A percentile compares a stretch with the other conserved stretches of the same genome.
These are phyloP conservation scores for Pinctada fucata DNA, from an alignment of 2,888 invertebrate species.

Conservation along the genomic window DNA sequence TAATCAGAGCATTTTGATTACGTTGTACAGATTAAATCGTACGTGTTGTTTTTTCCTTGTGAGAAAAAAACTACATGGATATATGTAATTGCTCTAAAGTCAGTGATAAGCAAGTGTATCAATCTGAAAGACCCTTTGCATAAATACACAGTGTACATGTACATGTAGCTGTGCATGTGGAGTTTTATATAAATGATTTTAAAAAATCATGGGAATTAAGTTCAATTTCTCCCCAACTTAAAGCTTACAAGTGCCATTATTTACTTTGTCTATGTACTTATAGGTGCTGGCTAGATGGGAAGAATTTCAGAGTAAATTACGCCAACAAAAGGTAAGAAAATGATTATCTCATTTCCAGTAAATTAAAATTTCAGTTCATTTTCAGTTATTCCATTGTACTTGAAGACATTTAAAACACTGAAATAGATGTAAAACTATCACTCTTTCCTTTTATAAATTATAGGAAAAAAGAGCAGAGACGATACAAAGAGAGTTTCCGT, in stretches of 20 bases:
- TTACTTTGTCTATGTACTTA: constrained; percentile 1
- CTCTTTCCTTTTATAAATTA: too few relatives aligned
- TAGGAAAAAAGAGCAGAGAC: constrained; percentile 64
- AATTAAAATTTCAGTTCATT: background rate
- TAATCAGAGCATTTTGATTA: background rate
- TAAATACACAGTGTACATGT: too few relatives aligned
- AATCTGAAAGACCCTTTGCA: too few relatives aligned
- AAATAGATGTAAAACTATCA: too few relatives aligned
- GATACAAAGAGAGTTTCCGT: constrained; percentile 88
- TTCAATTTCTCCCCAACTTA: too few relatives aligned
- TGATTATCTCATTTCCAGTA: background rate
- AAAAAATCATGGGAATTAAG: too few relatives aligned
- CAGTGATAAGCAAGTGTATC: too few relatives aligned
- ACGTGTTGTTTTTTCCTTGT: background rate
- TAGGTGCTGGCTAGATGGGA: constrained; percentile 92
- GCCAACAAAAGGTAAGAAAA: constrained; percentile 74
- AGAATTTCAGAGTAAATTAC: constrained; percentile 84
- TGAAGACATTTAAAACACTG: too few relatives aligned
- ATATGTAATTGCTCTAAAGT: background rate
- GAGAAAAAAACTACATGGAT: background rate
- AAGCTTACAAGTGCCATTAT: background rate
- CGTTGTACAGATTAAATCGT: background rate
- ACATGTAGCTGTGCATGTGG: too few relatives aligned
- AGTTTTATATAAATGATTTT: too few relatives aligned
- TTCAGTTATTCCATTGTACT: too few relatives aligned